Conservation (phyloP, 64 coral and sea anemone species). For the Stichodactyla helianthus region DNA sequence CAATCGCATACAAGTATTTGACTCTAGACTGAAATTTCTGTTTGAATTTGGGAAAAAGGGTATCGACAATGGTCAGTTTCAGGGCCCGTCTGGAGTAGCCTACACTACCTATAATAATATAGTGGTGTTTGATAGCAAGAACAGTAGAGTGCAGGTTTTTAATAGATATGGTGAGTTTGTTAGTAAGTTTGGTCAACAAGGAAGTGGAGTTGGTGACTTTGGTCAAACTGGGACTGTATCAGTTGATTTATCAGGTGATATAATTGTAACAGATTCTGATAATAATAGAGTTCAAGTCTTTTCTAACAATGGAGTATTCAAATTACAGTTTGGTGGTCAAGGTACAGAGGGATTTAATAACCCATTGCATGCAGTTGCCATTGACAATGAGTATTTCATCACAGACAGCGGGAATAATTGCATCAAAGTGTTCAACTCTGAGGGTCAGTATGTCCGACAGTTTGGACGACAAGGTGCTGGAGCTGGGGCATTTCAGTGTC, state of each 20-base stretch:
- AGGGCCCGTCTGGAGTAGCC: constrained; percentile 68
- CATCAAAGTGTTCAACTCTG: constrained; percentile 83
- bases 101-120: constrained; percentile 58
- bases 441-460: constrained; percentile 74
- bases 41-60: constrained; percentile 90
- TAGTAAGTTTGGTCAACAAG: constrained; percentile 62
- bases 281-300: constrained; percentile 88
- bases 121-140: constrained; percentile 78
- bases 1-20: constrained; percentile 82
- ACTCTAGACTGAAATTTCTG: constrained; percentile 56
- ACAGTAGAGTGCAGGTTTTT: constrained; percentile 77
- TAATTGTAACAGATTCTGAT: constrained; percentile 80
- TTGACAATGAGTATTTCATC: constrained; percentile 71
- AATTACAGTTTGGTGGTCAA: constrained; percentile 64
- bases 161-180: constrained; percentile 62
- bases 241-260: constrained; percentile 65
- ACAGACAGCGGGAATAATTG: constrained; percentile 81
- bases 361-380: constrained; percentile 57
- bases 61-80: constrained; percentile 47
- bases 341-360: constrained; percentile 87
- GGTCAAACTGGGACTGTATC: constrained; percentile 56
- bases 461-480: constrained; percentile 72
- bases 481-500: constrained; percentile 70
- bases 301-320: constrained; percentile 66
- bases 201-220: constrained; percentile 67